Percentiles rank a stretch among this genome's conserved stretches.
Evolutionary conservation across 2,888 invertebrate genomes (phyloP).

Genomic region (Meandrusa payeni): DNA sequence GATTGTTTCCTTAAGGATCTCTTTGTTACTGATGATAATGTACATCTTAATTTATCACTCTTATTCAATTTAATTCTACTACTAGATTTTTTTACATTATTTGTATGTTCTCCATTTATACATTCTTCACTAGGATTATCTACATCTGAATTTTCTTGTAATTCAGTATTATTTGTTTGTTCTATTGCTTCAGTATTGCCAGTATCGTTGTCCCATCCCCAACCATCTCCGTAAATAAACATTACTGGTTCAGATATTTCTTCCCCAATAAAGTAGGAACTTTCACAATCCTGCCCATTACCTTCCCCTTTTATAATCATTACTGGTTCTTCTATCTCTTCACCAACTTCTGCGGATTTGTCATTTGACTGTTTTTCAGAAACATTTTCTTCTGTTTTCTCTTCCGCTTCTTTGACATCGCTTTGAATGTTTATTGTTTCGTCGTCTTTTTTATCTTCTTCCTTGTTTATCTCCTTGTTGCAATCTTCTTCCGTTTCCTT

Average conservation of each 20-base stretch:
- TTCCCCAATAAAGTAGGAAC: conserved; percentile 81
- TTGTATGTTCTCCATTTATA: conserved; percentile 60
- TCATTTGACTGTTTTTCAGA: conserved; percentile 25
- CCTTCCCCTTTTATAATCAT: conserved; percentile 86
- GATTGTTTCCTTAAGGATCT: conserved; percentile 65
- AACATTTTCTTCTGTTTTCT: conserved; percentile 34
- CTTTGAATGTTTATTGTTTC: conserved; percentile 2
- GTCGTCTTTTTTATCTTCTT: conserved; percentile 22
- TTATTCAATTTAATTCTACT: conserved; percentile 54
- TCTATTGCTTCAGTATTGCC: conserved; percentile 82
- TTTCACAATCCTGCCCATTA: conserved; percentile 83
- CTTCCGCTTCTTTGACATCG: conserved; percentile 30
- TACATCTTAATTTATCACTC: conserved; percentile 52
- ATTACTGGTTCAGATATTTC: conserved; percentile 87
- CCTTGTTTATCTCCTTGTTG: conserved; percentile 23
- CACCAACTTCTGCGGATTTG: conserved; percentile 59
- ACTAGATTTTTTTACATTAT: conserved; percentile 48
- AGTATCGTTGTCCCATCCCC: conserved; percentile 86
- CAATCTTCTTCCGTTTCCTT: conserved; percentile 21
- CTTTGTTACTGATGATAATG: conserved; percentile 49
- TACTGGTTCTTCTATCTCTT: conserved; percentile 87
- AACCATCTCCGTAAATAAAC: conserved; percentile 86
- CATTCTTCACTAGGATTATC: conserved; percentile 59
- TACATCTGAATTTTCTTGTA: conserved; percentile 44
- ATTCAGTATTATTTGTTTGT: conserved; percentile 43